Base-by-base conservation (phyloP, 2,797 vertebrate genomes). In the Hybognathus amarus region DNA sequence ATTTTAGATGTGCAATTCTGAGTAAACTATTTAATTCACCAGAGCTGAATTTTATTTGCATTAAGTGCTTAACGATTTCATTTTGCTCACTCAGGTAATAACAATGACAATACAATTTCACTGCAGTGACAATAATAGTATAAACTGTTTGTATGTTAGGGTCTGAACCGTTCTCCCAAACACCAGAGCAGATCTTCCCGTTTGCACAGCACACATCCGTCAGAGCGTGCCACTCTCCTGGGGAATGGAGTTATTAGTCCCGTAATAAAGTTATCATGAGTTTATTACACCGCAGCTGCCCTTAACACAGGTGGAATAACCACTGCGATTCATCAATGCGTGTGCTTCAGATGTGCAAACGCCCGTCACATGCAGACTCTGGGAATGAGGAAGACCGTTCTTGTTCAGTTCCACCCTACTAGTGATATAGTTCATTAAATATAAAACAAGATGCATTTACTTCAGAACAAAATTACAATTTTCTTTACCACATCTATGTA, bases 211-310 rank as follows among this genome's bases (percentile, higher is more conserved):
- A 40, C 22, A 54, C n/a, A 63, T 68, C 50, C 47, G 42, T 50
- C 78, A 75, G n/a, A 76, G 40, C 12, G 17, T 27, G 12, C n/a
- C 38, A 15, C 30, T 36, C 63, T 50, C 54, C 36, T 22, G 70
- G 61, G 69, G 54, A 76, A 40, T 12, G 54, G 61, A 24, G 42
- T 76, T 75, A 82, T 82, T 82, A 82, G 61, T 36, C 30, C n/a
- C 3, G 10, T 82, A 76, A 75, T 18, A 67, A 82, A 54, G 45
- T 54, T 82, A 76, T 76, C 80, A 82, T 56, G 71, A 76, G 30
- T 71, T 67, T 76, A 82, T 82, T 82, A 76, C 71, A 40, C n/a
- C 36, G 24, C 30, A 18, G 71, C 45, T 54, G 42, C n/a, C 71
- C 61, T 54, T 40, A 82, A 66, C 70, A 82, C 80, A 54, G 33